Evolutionary conservation across 2,797 vertebrate species (phyloP), one percentile per base, ranked within the genome.

Genomic region (Ciconia nigra): DNA sequence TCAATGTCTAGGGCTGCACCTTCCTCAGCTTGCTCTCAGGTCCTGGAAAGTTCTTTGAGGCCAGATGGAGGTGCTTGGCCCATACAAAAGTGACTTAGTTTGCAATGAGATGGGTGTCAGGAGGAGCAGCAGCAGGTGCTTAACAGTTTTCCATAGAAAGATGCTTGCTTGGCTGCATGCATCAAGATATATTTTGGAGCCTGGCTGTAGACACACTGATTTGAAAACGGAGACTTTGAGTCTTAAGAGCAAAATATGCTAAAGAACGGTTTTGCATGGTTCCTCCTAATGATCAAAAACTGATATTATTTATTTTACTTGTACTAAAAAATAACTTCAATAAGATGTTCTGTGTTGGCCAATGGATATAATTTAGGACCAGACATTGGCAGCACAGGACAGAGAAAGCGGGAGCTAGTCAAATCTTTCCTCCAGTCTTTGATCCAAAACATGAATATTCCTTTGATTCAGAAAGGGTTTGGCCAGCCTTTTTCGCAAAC

Each of bases 391-490:
- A 95, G 93, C 62, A 29, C 59, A 90, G 93, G 83, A 96, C 88
- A 95, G 87, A 57, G 84, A 96, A 94, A 81, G 65, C 74, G 77
- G 92, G 91, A 96, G 94, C 87, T 93, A 95, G 96, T 96, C 93
- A 94, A 93, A 95, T 92, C 94, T 89, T 95, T 95, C 92, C 71
- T 47, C 55, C 19, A 52, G 77, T 90, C 91, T 92, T 90, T 70
- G 83, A 96, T 96, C 88, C 80, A 95, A 95, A 95, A 82, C 51
- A 92, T 92, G 94, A 96, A 89, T 96, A 95, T 96, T 96, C 92
- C 90, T 96, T 97, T 97, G 95, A 97, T 94, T 96, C 86, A 85
- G 71, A 59, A 65, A 58, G 71, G 83, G 70, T 90, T 96, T 96
- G 97, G 97, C 88, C 94, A 94, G 90, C 73, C 49, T 90, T 93